Base-by-base conservation (phyloP, 2,888 invertebrate species). In the Anagyrus pseudococci region DNA sequence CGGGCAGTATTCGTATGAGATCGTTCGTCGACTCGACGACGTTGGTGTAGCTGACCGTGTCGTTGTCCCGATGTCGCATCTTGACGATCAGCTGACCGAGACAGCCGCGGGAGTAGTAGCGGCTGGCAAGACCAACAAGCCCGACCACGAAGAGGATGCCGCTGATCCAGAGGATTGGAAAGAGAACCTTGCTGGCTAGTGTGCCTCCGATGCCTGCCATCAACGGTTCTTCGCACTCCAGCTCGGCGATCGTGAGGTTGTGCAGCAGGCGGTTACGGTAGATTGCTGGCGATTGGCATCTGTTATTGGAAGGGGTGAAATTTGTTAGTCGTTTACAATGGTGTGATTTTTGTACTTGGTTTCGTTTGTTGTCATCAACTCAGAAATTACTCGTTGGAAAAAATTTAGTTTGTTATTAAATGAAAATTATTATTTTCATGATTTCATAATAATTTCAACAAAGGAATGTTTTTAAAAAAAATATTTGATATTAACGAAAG, bases 241-340 rank as follows among this genome's bases (percentile, higher is more conserved):
- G 81, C 69, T 83, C 83, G 47, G 82, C 77, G 0, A 72, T 71
- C 0, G 83, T 75, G 20, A 86, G 71, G 10, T 84, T 82, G 70
- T 82, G 82, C 25, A 87, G 75, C 2, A 81, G 74, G 41, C 82
- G 83, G 75, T 83, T 82, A 71, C 72, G 80, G 1, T 83, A 72
- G 0, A 76, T 66, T 1, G 74, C 69, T 8, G 86, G 86, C 0
- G 79, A 75, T 44, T 73, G 78, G 68, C 87, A 87, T 70, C 87
- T 87, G 83, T n/a, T n/a, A n/a, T n/a, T n/a, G n/a, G n/a, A n/a
- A n/a, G n/a, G n/a, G n/a, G n/a, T n/a, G n/a, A n/a, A n/a, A n/a
- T n/a, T n/a, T n/a, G n/a, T n/a, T n/a, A n/a, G n/a, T n/a, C n/a
- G n/a, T n/a, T n/a, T n/a, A n/a, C n/a, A n/a, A n/a, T n/a, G n/a